Percentiles rank a stretch among this genome's conserved stretches.
Conservation (phyloP, 2,888 invertebrate genomes). For the Nasonia oneida region DNA sequence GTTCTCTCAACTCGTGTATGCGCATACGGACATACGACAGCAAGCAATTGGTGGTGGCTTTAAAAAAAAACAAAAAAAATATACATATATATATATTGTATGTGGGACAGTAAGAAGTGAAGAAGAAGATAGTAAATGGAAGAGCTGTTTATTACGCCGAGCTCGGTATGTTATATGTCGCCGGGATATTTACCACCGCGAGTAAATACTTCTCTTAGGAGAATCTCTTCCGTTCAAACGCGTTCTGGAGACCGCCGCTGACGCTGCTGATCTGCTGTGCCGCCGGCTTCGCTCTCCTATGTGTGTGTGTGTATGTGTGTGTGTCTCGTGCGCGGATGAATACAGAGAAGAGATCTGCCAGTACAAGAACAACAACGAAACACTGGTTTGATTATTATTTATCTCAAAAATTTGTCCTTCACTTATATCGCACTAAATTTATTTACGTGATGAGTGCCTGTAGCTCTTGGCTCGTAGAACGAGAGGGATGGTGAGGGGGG, state of each 20-base stretch:
- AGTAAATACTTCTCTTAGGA: slow-evolving; percentile 61
- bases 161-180: not conserved
- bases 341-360: no score
- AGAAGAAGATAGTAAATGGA: not conserved
- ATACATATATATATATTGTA: not conserved
- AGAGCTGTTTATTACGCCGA: slow-evolving; percentile 11
- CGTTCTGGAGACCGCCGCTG: not conserved
- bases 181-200: slow-evolving; percentile 60
- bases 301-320: no score
- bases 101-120: slow-evolving; percentile 15
- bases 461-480: no score
- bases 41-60: slow-evolving; percentile 13
- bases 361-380: no score
- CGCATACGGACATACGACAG: slow-evolving; percentile 13
- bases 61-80: not conserved
- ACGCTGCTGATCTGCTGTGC: not conserved
- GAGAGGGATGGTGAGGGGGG: no score
- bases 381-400: no score
- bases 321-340: no score
- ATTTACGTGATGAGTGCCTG: no score
- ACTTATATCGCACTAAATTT: no score
- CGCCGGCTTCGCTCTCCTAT: not conserved
- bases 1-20: not conserved
- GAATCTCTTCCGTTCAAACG: not conserved
- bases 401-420: no score